These are phyloP conservation scores for Rhyacophila brunnea DNA, from an alignment of 1,140 invertebrate genomes.

Conservation along the genomic window DNA sequence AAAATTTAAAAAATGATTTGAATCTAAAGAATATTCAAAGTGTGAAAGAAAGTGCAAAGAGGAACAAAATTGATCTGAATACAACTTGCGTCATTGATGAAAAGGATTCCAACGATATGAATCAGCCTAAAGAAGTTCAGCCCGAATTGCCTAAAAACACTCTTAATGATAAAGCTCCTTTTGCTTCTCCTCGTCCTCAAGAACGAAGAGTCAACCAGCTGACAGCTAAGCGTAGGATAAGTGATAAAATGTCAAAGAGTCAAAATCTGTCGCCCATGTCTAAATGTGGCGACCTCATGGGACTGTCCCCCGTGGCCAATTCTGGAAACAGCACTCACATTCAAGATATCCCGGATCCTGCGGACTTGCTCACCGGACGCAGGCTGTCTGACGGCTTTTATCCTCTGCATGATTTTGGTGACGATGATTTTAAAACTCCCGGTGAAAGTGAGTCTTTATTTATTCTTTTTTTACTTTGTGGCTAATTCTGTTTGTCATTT, in stretches of 20 bases:
- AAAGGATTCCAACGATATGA: neutral
- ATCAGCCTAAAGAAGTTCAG: neutral
- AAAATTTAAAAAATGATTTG: neutral
- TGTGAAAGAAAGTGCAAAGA: neutral
- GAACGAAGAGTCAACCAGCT: conserved; percentile 15
- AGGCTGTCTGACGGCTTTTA: neutral
- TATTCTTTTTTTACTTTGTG: conserved; percentile 16
- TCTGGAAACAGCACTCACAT: neutral
- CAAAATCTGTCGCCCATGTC: conserved; percentile 34
- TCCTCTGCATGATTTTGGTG: neutral
- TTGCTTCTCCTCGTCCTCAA: conserved; percentile 4
- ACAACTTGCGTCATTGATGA: neutral
- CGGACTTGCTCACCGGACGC: neutral
- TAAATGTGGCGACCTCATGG: conserved; percentile 31
- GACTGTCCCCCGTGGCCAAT: conserved; percentile 23
- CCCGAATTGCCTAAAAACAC: neutral
- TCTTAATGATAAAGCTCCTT: neutral
- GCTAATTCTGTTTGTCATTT: conserved; percentile 14
- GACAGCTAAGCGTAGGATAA: neutral
- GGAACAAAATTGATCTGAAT: neutral
- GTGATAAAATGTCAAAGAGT: conserved; percentile 6
- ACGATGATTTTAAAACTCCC: conserved; percentile 31
- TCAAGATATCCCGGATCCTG: neutral
- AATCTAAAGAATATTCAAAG: conserved; percentile 1
- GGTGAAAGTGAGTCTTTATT: conserved; percentile 32